Base-by-base conservation (phyloP, 2,797 vertebrate species). In the Threskiornis aethiopicus region DNA sequence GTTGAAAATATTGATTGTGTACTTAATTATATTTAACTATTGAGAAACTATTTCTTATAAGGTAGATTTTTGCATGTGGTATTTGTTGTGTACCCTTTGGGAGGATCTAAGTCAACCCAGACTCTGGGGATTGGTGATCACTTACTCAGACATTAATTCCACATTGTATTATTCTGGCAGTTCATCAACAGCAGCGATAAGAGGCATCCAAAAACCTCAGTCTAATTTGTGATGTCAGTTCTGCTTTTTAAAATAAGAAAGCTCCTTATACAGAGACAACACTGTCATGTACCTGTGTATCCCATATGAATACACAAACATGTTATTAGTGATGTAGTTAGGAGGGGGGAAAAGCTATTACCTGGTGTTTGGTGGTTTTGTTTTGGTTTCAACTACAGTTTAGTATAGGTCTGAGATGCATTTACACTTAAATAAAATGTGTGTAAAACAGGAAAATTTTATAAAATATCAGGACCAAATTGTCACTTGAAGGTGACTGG, bases 1-100 rank as follows among this genome's bases (percentile, higher is more conserved):
- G 66, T 5, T 96, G 54, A 59, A 82, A 91, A 42, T 89, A 41
- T 72, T 95, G 35, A 66, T 72, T 66, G 20, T 89, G 39, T 37
- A 35, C 49, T 84, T 85, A 89, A 80, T 76, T 85, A n/a, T 62
- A 71, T 88, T 88, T 87, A 91, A 69, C 39, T 91, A 29, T 41
- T 72, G 54, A 91, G 72, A 85, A 96, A 91, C 18, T 86, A 9
- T 90, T 87, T 85, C 64, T 88, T 37, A 41, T 37, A n/a, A 87
- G 14, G 31, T 62, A 35, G 10, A 20, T 29, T 92, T 89, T 89
- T 65, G 31, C 42, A 54, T 10, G 4, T 58, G n/a, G 9, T 54
- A 64, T 71, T 96, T 94, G 49, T 37, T 39, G 19, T 29, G 11
- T 51, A 49, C 41, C 13, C 16, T 83, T 69, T 41, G 44, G 25